Evolutionary conservation across 2,888 invertebrate species (phyloP), one percentile per base, ranked within the genome.

Genomic region (Caenorhabditis sp.): DNA sequence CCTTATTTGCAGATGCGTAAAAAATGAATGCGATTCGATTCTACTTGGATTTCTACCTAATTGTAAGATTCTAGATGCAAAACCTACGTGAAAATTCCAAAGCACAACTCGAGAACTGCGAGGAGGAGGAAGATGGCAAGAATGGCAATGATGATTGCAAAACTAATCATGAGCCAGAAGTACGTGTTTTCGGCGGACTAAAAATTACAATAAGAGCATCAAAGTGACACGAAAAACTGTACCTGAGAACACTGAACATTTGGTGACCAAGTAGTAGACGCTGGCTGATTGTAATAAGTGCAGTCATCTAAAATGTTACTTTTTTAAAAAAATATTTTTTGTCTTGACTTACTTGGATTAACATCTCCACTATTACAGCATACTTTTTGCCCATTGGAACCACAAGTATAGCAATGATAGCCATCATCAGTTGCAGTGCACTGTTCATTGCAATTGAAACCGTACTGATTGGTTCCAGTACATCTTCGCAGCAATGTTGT

Each of bases 91-190:
- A 78, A 72, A 20, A 68, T 35, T 72, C 80, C 80, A 56, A 35
- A 69, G 32, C 76, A 68, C 2, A 79, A 37, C 60, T 68, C 67
- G 55, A 79, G 56, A 28, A 83, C 1, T 1, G 70, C 32, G 11
- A 85, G 28, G 4, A 76, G 4, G n/a, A 87, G 67, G 13, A 85
- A 28, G 9, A 78, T 78, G 40, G 74, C 61, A 0, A 85, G 74
- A 50, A 87, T 61, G 5, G 47, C 80, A n/a, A 79, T 71, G 6
- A 85, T 68, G 20, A 83, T 81, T 32, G 81, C 82, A 13, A 87
- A 77, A 11, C 76, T 74, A 35, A 87, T 87, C 87, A 87, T 85
- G 13, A 84, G 55, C 85, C 87, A 85, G 69, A 87, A 83, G 32
- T 85, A 87, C 15, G 83, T 74, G 50, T 83, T 80, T 55, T 87